Percentiles rank a stretch among this genome's conserved stretches.
These are phyloP conservation scores for Meda fulgida DNA, from an alignment of 2,797 vertebrate genomes.

Conservation along the genomic window DNA sequence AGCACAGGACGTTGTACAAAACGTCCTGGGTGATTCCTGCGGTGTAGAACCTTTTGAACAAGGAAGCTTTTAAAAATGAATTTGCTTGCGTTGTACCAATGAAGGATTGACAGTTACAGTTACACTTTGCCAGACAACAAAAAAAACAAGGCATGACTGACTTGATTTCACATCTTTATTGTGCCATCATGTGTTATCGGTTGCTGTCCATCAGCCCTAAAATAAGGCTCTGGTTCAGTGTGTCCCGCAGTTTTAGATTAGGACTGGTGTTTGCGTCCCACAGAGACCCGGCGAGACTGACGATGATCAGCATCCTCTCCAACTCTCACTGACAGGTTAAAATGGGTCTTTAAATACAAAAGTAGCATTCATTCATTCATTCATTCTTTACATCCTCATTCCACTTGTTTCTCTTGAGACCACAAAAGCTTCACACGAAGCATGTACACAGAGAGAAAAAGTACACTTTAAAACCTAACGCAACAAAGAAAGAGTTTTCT, in stretches of 20 bases:
- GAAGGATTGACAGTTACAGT: too few species aligned
- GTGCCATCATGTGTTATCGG: slow-evolving; percentile 64
- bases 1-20: background rate
- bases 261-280: background rate
- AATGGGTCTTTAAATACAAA: slow-evolving; percentile 71
- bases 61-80: slow-evolving; percentile 7
- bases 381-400: slow-evolving; percentile 62
- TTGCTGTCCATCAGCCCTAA: slow-evolving; percentile 53
- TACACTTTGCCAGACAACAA: background rate
- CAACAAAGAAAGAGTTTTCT: slow-evolving; percentile 41
- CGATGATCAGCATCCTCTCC: slow-evolving; percentile 1
- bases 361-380: slow-evolving; percentile 63
- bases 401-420: slow-evolving; percentile 42
- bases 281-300: slow-evolving; percentile 24
- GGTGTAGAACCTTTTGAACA: background rate
- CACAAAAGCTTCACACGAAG: slow-evolving; percentile 72
- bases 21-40: background rate
- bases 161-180: slow-evolving; percentile 67
- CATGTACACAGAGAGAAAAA: slow-evolving; percentile 72
- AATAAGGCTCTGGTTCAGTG: slow-evolving; percentile 33
- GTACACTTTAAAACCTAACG: slow-evolving; percentile 74
- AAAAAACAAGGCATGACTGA: background rate
- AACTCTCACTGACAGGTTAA: slow-evolving; percentile 39
- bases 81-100: background rate
- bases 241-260: background rate